A percentile compares a stretch with the other conserved stretches of the same genome.
These are phyloP conservation scores for Guaruba guarouba DNA, from an alignment of 2,113 vertebrate species.

Conservation along the genomic window DNA sequence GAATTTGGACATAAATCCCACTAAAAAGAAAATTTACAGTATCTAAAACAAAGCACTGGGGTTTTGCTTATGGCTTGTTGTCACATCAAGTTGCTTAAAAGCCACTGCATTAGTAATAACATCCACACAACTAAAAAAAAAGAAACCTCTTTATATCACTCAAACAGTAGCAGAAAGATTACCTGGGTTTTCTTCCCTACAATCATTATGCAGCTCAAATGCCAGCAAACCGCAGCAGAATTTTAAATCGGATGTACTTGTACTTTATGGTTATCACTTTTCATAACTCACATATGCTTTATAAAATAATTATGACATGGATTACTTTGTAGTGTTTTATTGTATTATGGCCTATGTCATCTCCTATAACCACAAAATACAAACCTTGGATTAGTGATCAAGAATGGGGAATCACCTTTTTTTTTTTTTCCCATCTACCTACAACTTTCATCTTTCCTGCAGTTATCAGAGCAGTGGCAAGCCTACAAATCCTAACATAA, in stretches of 20 bases:
- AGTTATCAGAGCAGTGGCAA: background rate
- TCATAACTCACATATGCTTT: background rate
- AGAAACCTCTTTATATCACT: background rate
- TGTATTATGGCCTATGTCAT: background rate
- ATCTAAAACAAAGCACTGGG: background rate
- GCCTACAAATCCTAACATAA: background rate
- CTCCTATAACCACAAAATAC: background rate
- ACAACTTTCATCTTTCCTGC: background rate
- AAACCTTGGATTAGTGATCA: background rate
- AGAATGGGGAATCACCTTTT: background rate
- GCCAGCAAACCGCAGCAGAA: background rate
- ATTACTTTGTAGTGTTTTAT: background rate
- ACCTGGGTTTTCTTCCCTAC: background rate
- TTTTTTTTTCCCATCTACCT: background rate
- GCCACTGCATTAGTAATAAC: background rate
- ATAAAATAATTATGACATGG: background rate
- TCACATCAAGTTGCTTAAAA: background rate
- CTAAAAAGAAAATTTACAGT: background rate
- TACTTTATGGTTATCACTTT: background rate
- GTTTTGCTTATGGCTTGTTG: background rate
- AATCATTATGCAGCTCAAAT: background rate
- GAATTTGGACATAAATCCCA: background rate
- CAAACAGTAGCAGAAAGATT: background rate
- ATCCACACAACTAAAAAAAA: background rate
- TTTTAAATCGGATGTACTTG: background rate